Evolutionary conservation across 2,797 vertebrate species (phyloP).

Genomic region (Sternarchorhynchus goeldii): DNA sequence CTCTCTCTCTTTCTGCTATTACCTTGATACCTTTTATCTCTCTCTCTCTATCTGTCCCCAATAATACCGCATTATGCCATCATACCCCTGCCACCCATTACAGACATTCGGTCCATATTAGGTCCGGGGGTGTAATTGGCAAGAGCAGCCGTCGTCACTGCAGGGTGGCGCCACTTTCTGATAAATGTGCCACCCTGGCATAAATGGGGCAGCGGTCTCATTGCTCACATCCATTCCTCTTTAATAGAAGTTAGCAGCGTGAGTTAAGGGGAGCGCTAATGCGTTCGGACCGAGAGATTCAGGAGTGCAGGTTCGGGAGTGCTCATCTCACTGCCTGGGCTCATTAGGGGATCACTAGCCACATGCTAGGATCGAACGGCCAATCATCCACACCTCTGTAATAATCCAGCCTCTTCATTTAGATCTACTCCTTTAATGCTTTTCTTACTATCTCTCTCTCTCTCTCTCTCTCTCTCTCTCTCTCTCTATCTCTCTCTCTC

Average conservation of each 20-base stretch:
- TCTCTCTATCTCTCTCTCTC: background rate
- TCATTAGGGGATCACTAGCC: constrained; percentile 38
- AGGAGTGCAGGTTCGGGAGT: constrained; percentile 6
- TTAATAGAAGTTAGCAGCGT: constrained; percentile 48
- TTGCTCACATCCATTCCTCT: constrained; percentile 13
- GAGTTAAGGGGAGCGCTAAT: constrained; percentile 39
- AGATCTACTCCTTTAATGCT: constrained; percentile 9
- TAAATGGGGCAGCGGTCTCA: constrained; percentile 40
- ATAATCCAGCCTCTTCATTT: constrained; percentile 31
- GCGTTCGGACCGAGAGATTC: constrained; percentile 17
- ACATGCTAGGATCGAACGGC: constrained; percentile 33
- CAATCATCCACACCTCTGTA: constrained; percentile 32
- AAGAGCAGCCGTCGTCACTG: constrained; percentile 33
- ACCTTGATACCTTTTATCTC: background rate
- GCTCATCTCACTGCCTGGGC: constrained; percentile 20
- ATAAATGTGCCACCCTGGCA: constrained; percentile 40
- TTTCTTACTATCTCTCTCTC: too few relatives aligned
- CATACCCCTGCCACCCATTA: constrained; percentile 17
- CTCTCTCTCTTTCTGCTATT: background rate
- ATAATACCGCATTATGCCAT: background rate
- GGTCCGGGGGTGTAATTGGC: constrained; percentile 12
- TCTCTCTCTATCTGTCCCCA: background rate
- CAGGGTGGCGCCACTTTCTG: constrained; percentile 8
- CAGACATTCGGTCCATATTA: background rate
- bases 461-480: background rate